These are phyloP conservation scores for Cryptocheilus praepositus DNA, from an alignment of 2,888 invertebrate genomes.

Conservation along the genomic window DNA sequence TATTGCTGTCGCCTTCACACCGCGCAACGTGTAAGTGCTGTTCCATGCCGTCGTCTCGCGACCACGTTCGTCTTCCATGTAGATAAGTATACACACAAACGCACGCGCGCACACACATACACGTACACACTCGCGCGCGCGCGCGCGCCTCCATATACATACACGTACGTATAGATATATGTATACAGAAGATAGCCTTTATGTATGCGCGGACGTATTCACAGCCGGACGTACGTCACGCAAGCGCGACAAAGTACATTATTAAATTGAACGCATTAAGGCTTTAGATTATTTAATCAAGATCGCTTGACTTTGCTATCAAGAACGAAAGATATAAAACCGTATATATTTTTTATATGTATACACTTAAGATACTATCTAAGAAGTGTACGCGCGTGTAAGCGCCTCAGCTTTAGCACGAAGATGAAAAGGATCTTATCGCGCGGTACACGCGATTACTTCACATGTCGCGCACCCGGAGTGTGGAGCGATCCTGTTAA, in stretches of 20 bases:
- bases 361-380: neutral
- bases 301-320: too few species aligned
- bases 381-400: neutral
- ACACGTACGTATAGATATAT: constrained; percentile 7
- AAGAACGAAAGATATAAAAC: neutral
- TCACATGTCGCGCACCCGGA: too few species aligned
- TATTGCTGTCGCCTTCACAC: constrained; percentile 10
- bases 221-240: too few species aligned
- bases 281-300: too few species aligned
- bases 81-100: constrained; percentile 41
- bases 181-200: neutral
- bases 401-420: neutral
- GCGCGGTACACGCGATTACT: neutral
- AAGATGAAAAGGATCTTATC: neutral
- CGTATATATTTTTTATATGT: constrained; percentile 6
- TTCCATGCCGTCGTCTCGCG: constrained; percentile 24
- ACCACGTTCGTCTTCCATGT: constrained; percentile 57
- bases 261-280: too few species aligned
- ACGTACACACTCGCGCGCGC: too few species aligned
- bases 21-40: constrained; percentile 12
- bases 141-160: too few species aligned
- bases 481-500: too few species aligned
- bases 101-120: constrained; percentile 1
- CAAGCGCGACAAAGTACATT: too few species aligned
- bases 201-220: neutral